Conservation (phyloP, 2,888 invertebrate species). For the Leptinotarsa tumamoca region DNA sequence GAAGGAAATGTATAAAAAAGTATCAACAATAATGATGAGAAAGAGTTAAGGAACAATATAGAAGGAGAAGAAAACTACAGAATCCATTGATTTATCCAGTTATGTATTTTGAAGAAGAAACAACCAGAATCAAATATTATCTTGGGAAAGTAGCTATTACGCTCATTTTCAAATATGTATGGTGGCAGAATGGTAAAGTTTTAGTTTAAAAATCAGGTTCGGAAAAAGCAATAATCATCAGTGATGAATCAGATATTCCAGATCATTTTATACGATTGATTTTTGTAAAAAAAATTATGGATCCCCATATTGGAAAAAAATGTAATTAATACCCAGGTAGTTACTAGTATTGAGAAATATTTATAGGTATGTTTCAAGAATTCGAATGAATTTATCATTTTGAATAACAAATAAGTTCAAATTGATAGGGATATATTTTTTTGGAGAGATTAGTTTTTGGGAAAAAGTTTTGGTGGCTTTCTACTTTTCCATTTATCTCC, state of each 20-base stretch:
- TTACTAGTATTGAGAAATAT: not conserved
- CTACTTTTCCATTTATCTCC: too few species aligned
- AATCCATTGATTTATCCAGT: not conserved
- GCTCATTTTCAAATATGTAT: not conserved
- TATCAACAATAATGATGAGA: not conserved
- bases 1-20: not conserved
- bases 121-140: not conserved
- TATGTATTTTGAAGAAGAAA: not conserved
- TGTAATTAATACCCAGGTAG: not conserved
- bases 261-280: not conserved
- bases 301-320: not conserved
- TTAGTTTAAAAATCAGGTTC: not conserved
- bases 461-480: too few species aligned
- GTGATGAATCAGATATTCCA: not conserved
- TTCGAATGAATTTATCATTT: not conserved
- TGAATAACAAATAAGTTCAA: not conserved
- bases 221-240: not conserved
- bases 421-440: too few species aligned
- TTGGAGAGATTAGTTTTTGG: too few species aligned
- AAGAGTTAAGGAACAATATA: not conserved
- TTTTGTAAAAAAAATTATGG: not conserved
- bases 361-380: not conserved
- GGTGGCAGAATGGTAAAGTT: not conserved
- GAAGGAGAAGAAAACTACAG: not conserved
- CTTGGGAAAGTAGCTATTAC: not conserved